A percentile compares a stretch with the other conserved stretches of the same genome.
Conservation (phyloP, 2,888 invertebrate genomes). For the Meiosimyza platycephala region DNA sequence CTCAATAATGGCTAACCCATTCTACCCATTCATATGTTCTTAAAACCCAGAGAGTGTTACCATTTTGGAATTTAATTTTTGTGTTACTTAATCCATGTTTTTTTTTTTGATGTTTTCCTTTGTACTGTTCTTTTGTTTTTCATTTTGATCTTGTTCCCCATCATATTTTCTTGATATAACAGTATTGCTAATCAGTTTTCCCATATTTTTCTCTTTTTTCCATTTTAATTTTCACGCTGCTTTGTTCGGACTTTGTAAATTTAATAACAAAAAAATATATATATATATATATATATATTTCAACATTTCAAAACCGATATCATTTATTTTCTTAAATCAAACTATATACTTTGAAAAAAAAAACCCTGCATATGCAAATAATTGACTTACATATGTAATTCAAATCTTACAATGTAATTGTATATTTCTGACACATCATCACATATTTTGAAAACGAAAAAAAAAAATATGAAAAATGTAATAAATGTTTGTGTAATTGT, state of each 20-base stretch:
- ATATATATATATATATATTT: conserved; percentile 23
- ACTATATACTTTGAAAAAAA: not conserved
- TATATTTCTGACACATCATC: not conserved
- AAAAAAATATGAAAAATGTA: conserved; percentile 8
- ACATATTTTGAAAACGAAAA: not conserved
- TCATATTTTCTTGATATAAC: conserved; percentile 41
- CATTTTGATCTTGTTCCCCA: not conserved
- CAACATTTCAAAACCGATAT: conserved; percentile 4
- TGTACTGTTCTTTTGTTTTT: not conserved
- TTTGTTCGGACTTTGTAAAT: conserved; percentile 66
- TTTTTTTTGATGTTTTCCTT: not conserved
- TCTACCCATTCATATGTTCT: too few species aligned
- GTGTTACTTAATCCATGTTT: conserved; percentile 13
- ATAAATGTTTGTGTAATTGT: conserved; percentile 19
- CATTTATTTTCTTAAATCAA: not conserved
- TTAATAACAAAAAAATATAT: conserved; percentile 43
- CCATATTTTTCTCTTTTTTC: conserved; percentile 54
- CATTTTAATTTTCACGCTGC: conserved; percentile 66
- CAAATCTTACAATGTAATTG: conserved; percentile 1
- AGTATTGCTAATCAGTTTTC: conserved; percentile 61
- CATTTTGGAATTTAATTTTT: not conserved
- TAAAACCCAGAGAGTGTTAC: too few species aligned
- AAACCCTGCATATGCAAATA: not conserved
- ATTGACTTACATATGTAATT: conserved; percentile 22
- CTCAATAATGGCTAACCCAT: too few species aligned